These are phyloP conservation scores for Planiliza haematocheilus DNA, from an alignment of 2,113 vertebrate genomes.

Conservation along the genomic window DNA sequence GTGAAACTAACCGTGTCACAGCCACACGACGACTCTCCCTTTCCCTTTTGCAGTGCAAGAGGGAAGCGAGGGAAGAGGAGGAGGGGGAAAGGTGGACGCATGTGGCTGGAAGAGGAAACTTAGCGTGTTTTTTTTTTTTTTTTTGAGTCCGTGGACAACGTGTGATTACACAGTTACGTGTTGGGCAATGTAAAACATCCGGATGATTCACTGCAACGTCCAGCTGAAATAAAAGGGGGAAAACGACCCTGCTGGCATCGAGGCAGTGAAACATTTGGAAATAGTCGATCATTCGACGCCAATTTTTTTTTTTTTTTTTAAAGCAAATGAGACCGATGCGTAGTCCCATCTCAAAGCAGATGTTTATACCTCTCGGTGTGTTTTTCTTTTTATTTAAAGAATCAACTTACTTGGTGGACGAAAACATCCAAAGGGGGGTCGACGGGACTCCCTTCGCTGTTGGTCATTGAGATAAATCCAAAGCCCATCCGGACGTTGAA, in stretches of 20 bases:
- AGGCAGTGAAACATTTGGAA: neutral
- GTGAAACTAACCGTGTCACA: conserved; percentile 69
- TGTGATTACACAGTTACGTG: conserved; percentile 65
- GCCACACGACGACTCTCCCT: conserved; percentile 60
- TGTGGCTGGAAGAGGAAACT: conserved; percentile 69
- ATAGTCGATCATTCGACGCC: neutral
- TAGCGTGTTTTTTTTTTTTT: conserved; percentile 26
- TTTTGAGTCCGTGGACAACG: conserved; percentile 36
- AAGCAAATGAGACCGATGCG: neutral
- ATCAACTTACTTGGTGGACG: conserved; percentile 98
- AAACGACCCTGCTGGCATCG: conserved; percentile 4
- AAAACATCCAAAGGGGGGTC: conserved; percentile 97
- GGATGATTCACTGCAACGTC: conserved; percentile 46
- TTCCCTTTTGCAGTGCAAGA: conserved; percentile 40
- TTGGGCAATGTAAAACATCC: conserved; percentile 63
- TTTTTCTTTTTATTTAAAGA: conserved; percentile 4
- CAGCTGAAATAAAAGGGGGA: conserved; percentile 1
- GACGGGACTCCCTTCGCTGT: conserved; percentile 92
- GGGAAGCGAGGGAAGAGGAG: conserved; percentile 15
- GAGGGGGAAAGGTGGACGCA: conserved; percentile 39
- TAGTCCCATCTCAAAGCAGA: conserved; percentile 10
- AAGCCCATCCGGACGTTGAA: conserved; percentile 99
- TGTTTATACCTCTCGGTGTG: neutral
- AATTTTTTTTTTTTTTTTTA: no score
- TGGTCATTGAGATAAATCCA: conserved; percentile 99